These are phyloP conservation scores for Pachliopta kotzebuea DNA, from an alignment of 2,888 invertebrate species.

Conservation along the genomic window DNA sequence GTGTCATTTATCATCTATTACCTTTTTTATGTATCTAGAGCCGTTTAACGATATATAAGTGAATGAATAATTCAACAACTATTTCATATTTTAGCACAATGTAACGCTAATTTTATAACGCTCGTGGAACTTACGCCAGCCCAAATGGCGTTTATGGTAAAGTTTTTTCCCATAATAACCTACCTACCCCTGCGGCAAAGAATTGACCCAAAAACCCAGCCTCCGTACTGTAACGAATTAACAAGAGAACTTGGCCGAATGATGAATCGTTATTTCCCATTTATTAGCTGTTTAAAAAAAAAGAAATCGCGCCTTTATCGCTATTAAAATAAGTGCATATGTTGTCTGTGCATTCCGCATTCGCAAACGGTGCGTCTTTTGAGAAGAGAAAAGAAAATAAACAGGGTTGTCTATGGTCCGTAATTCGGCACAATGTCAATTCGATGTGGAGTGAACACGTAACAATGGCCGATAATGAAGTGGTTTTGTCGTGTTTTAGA, in stretches of 20 bases:
- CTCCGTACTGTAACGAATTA: conserved; percentile 61
- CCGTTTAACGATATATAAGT: background rate
- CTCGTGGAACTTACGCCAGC: conserved; percentile 27
- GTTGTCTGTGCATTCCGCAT: conserved; percentile 39
- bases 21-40: too few species aligned
- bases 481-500: conserved; percentile 68
- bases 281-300: conserved; percentile 40
- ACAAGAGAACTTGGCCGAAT: conserved; percentile 64
- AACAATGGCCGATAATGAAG: conserved; percentile 65
- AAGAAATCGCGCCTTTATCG: conserved; percentile 18
- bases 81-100: conserved; percentile 8
- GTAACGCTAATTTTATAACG: conserved; percentile 20
- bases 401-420: conserved; percentile 31
- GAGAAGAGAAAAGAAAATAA: conserved; percentile 39
- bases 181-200: conserved; percentile 43
- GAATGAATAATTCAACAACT: conserved; percentile 5
- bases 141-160: conserved; percentile 33
- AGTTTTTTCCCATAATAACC: conserved; percentile 49
- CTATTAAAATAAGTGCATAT: conserved; percentile 23
- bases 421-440: conserved; percentile 47
- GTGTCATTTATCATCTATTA: too few species aligned
- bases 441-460: conserved; percentile 62
- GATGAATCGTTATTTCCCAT: conserved; percentile 60
- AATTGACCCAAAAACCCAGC: conserved; percentile 56
- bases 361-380: conserved; percentile 33